A percentile compares a stretch with the other conserved stretches of the same genome.
Conservation (phyloP, 2,797 vertebrate species). For the Gambelia wislizenii region DNA sequence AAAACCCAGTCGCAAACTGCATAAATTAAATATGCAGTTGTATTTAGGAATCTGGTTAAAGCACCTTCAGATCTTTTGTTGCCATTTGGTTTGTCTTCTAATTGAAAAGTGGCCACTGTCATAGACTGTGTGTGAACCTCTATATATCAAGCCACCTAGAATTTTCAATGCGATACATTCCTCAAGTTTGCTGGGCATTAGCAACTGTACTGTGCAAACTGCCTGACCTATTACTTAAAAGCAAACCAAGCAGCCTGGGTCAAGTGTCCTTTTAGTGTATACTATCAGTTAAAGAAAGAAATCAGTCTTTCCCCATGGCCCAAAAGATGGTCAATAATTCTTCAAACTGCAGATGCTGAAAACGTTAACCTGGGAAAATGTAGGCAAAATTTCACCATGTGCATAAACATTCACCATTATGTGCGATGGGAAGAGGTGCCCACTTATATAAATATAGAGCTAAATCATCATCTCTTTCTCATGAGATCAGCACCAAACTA, state of each 20-base stretch:
- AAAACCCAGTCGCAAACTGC: conserved; percentile 29
- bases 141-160: not conserved
- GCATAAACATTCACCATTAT: conserved; percentile 44
- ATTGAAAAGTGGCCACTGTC: conserved; percentile 51
- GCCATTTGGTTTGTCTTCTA: conserved; percentile 67
- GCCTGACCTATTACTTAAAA: conserved; percentile 40
- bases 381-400: conserved; percentile 45
- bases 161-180: conserved; percentile 1
- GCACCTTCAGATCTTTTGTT: conserved; percentile 64
- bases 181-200: conserved; percentile 61
- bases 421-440: conserved; percentile 33
- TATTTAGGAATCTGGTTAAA: conserved; percentile 45
- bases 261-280: conserved; percentile 24
- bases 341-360: conserved; percentile 43
- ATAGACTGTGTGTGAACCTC: conserved; percentile 38
- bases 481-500: conserved; percentile 26
- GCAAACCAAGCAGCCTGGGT: conserved; percentile 54
- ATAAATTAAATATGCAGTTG: conserved; percentile 58
- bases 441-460: conserved; percentile 24
- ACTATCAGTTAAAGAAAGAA: conserved; percentile 8
- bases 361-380: conserved; percentile 35
- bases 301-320: conserved; percentile 46
- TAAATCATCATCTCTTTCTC: conserved; percentile 35
- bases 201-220: conserved; percentile 55
- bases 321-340: conserved; percentile 43